Evolutionary conservation across 2,888 invertebrate species (phyloP), one percentile per base, ranked within the genome.

Genomic region (Onthophagus sagittarius): DNA sequence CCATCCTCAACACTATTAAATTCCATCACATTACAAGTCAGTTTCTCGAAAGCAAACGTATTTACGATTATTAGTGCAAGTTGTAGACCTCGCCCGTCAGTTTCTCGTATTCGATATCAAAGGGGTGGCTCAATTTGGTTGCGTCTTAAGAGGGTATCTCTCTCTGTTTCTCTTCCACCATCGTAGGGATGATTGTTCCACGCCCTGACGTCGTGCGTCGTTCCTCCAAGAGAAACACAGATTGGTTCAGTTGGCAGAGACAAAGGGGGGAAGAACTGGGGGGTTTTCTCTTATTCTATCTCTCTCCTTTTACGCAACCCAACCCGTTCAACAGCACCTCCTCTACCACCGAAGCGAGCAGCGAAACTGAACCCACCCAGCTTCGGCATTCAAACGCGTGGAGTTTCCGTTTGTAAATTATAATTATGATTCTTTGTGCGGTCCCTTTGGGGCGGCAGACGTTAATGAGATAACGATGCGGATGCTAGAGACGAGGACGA

Each of bases 211-310:
- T 67, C 75, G 23, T 3, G 23, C 39, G 39, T 23, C 39, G 39
- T 53, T 53, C 39, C 39, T 53, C 39, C 9, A 53, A 53, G 39
- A 53, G 39, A 79, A 80, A 77, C 23, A 79, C 78, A 79, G 80
- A 81, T 81, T 81, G 81, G 81, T 81, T 81, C 80, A 79, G 79
- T 80, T 81, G 80, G 75, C 78, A 78, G 77, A 81, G 78, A 81
- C 81, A 81, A 81, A 81, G 78, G 79, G 65, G 76, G 76, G 79
- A 77, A 67, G 62, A 62, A 65, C 39, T 23, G 23, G 23, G 23
- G 23, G 23, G 23, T 23, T 23, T n/a, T 23, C 23, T 23, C 23
- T 23, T 23, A 23, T 23, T 23, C 23, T 23, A 23, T 23, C 23
- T 23, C 33, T 63, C 70, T 70, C 39, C 64, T n/a, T 32, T 13